A percentile compares a stretch with the other conserved stretches of the same genome.
Evolutionary conservation across 2,888 invertebrate genomes (phyloP).

Genomic region (Danaus chrysippus): DNA sequence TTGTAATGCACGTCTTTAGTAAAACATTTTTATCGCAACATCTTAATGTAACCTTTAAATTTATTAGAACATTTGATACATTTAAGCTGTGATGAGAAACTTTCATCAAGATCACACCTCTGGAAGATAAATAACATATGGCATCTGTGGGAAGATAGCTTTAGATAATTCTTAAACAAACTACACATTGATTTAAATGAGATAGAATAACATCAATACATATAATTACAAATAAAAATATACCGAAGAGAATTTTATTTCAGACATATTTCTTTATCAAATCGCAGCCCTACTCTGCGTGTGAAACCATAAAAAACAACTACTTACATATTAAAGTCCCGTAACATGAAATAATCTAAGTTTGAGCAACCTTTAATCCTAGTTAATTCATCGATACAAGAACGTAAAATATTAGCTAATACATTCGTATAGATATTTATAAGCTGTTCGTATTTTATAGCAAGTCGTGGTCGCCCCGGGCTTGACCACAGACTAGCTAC

Average conservation of each 20-base stretch:
- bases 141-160: conserved; percentile 1
- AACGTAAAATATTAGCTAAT: neutral
- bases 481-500: conserved; percentile 20
- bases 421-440: conserved; percentile 3
- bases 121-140: neutral
- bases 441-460: neutral
- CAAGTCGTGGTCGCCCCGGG: conserved; percentile 26
- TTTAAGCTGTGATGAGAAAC: neutral
- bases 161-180: conserved; percentile 1
- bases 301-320: too few relatives aligned
- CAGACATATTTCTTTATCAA: too few relatives aligned
- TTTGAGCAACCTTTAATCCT: conserved; percentile 1
- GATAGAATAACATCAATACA: too few relatives aligned
- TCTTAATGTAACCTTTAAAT: neutral
- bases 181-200: too few relatives aligned
- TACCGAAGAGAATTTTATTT: too few relatives aligned
- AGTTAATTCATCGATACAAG: neutral
- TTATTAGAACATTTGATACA: neutral
- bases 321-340: neutral
- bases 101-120: neutral
- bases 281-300: too few relatives aligned
- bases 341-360: neutral
- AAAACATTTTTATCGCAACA: neutral
- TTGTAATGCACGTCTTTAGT: neutral
- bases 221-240: too few relatives aligned